Base-by-base conservation (phyloP, 2,797 vertebrate genomes). In the Notolabrus celidotus region DNA sequence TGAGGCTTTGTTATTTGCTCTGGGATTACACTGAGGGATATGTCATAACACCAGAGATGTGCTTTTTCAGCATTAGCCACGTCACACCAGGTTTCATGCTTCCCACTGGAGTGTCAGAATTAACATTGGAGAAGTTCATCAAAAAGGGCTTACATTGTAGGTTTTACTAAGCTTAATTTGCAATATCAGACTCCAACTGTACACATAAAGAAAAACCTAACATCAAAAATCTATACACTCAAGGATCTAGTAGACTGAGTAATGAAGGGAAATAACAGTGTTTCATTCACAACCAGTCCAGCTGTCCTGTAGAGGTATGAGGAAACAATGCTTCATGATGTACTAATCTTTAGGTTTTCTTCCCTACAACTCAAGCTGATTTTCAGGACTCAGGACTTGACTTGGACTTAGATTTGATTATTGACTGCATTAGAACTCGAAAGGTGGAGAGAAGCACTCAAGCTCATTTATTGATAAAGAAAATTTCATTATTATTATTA, bases 1-100 rank as follows among this genome's bases (percentile, higher is more conserved):
- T 43, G 69, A 42, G 42, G 72, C 53, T 75, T 78, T 56, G 63
- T 85, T 87, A 88, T 89, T 87, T 84, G 76, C 67, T 84, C 68
- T 43, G 76, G 56, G 67, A 82, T 65, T 51, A 46, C 74, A 54
- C 77, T n/a, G 71, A 74, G 41, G 62, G 65, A 82, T 86, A 23
- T 22, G 65, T 25, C 20, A 25, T 67, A 84, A 60, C 64, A 59
- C 31, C 11, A 3, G 45, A 61, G 42, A 45, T 63, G 25, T 59
- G 64, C 29, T 34, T 39, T 77, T 77, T 85, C 64, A 23, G 72
- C 68, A 71, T 78, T 69, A 79, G 33, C 27, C 45, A 39, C 22
- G 29, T 65, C 59, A 39, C 22, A 25, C 70, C 57, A 58, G 31
- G 7, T 67, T 19, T 50, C 53, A 29, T 39, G 52, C 64, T 49